Percentiles rank a stretch among this genome's conserved stretches.
Conservation (phyloP, 2,113 vertebrate genomes). For the Lynx canadensis region DNA sequence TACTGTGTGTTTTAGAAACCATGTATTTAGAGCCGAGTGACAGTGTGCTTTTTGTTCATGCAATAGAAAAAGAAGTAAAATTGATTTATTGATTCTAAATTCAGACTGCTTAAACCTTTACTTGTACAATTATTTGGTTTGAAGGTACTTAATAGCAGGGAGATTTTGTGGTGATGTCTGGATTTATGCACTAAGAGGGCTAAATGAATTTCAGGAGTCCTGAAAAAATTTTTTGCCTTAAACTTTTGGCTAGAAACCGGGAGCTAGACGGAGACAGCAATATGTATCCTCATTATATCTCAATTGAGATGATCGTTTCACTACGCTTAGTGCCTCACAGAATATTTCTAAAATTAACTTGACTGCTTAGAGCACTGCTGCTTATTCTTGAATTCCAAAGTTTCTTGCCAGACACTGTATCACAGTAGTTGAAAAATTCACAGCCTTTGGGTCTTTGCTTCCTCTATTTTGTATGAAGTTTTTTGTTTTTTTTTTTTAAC, state of each 20-base stretch:
- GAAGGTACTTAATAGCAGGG: slow-evolving; percentile 28
- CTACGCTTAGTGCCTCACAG: not conserved
- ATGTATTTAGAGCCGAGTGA: not conserved
- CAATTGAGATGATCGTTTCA: not conserved
- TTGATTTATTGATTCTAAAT: slow-evolving; percentile 35
- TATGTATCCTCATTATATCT: not conserved
- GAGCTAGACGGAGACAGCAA: not conserved
- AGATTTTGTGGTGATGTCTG: slow-evolving; percentile 4
- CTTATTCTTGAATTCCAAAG: slow-evolving; percentile 15
- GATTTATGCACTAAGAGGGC: slow-evolving; percentile 10
- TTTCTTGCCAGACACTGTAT: not conserved
- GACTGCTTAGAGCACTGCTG: not conserved
- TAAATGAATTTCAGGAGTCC: not conserved
- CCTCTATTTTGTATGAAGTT: not conserved
- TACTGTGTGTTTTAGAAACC: not conserved
- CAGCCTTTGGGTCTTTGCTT: not conserved
- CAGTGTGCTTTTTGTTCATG: not conserved
- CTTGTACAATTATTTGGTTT: slow-evolving; percentile 17
- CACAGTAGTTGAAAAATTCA: not conserved
- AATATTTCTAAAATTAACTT: slow-evolving; percentile 13
- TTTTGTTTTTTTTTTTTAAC: not conserved
- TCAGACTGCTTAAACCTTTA: slow-evolving; percentile 11
- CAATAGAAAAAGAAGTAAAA: slow-evolving; percentile 22
- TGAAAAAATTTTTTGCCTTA: not conserved
- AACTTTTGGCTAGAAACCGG: not conserved